These are phyloP conservation scores for Zelleria hepariella DNA, from an alignment of 2,888 invertebrate genomes.

Conservation along the genomic window DNA sequence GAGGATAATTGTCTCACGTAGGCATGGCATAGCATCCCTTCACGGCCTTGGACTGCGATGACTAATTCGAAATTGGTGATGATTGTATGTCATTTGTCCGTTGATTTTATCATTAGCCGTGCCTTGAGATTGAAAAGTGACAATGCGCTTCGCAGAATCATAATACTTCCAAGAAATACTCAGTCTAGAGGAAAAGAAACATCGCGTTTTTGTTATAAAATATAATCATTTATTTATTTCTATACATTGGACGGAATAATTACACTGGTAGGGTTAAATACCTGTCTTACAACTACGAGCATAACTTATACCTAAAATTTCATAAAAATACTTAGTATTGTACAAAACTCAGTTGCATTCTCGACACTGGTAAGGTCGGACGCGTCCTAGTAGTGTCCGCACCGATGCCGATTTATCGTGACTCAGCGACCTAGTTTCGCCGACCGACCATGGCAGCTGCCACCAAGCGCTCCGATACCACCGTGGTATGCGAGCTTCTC, in stretches of 20 bases:
- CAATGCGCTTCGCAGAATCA: neutral
- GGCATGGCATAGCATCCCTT: constrained; percentile 33
- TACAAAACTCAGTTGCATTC: too few relatives aligned
- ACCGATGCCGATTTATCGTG: too few relatives aligned
- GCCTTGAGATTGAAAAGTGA: constrained; percentile 7
- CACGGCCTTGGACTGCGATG: constrained; percentile 35
- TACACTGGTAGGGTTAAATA: constrained; percentile 7
- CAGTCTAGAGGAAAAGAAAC: neutral
- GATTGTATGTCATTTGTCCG: constrained; percentile 30
- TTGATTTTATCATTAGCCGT: constrained; percentile 21
- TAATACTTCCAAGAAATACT: neutral
- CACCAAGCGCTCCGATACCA: too few relatives aligned
- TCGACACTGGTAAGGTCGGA: too few relatives aligned
- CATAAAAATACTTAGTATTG: too few relatives aligned
- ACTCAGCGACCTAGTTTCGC: too few relatives aligned
- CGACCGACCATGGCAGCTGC: too few relatives aligned
- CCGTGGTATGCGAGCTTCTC: too few relatives aligned
- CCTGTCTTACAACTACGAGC: neutral
- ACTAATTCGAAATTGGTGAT: constrained; percentile 36
- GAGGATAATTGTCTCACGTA: constrained; percentile 43
- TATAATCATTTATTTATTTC: constrained; percentile 3
- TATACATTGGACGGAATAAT: constrained; percentile 10
- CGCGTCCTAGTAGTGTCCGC: too few relatives aligned
- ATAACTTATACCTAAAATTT: too few relatives aligned
- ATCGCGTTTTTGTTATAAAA: neutral